A percentile compares a stretch with the other conserved stretches of the same genome.
These are phyloP conservation scores for Hucho hucho DNA, from an alignment of 2,113 vertebrate genomes.

Conservation along the genomic window DNA sequence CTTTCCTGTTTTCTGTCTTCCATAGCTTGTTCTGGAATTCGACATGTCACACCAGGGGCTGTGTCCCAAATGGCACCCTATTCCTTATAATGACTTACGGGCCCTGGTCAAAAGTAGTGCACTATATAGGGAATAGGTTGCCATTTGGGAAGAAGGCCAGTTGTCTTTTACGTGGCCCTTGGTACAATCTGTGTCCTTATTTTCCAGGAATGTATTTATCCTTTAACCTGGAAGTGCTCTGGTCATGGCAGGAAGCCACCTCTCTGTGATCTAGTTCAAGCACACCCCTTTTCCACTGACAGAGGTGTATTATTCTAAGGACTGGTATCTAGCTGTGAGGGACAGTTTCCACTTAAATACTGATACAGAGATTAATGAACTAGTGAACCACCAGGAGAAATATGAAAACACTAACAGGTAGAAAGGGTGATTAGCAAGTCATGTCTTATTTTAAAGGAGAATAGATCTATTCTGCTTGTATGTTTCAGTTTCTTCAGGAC, in stretches of 20 bases:
- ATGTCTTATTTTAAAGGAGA: too few relatives aligned
- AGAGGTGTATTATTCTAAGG: background rate
- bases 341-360: background rate
- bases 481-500: too few relatives aligned
- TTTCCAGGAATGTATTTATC: background rate
- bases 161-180: background rate
- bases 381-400: too few relatives aligned
- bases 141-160: background rate
- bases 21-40: slow-evolving; percentile 8
- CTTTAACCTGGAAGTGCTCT: slow-evolving; percentile 34
- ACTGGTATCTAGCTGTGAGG: background rate
- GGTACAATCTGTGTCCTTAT: background rate
- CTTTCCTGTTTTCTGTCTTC: slow-evolving; percentile 23
- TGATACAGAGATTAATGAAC: too few relatives aligned
- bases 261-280: slow-evolving; percentile 12
- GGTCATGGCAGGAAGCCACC: background rate
- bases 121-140: too few relatives aligned
- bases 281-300: background rate
- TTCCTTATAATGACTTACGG: background rate
- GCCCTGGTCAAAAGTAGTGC: too few relatives aligned
- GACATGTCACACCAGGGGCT: background rate
- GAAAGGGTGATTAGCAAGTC: too few relatives aligned
- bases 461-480: too few relatives aligned
- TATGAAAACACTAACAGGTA: too few relatives aligned
- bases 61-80: background rate